These are phyloP conservation scores for Oopsacas minuta DNA, from an alignment of 37 sponge, comb jelly and placozoan species.

Conservation along the genomic window DNA sequence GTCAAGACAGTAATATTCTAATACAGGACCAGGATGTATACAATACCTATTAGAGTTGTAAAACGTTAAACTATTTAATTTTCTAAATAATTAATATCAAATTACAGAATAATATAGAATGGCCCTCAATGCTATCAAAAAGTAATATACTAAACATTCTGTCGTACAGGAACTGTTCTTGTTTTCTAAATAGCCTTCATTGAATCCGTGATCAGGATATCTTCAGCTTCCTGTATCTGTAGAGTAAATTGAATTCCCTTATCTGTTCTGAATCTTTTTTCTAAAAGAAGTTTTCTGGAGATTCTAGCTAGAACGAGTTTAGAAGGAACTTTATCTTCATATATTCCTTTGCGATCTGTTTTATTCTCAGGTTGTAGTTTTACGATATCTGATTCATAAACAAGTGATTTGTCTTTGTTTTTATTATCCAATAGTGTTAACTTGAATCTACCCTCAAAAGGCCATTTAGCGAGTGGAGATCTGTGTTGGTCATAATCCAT, in stretches of 20 bases:
- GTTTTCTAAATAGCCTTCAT: too few species aligned
- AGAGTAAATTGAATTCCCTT: not conserved
- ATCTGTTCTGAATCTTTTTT: not conserved
- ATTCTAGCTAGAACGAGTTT: not conserved
- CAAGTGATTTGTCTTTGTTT: not conserved
- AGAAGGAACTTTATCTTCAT: not conserved
- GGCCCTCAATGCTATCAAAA: too few species aligned
- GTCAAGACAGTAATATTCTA: too few species aligned
- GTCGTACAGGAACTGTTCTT: too few species aligned
- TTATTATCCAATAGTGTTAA: not conserved
- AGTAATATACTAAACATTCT: too few species aligned
- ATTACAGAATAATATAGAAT: too few species aligned
- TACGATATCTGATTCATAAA: not conserved
- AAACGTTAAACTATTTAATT: too few species aligned
- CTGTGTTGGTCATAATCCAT: not conserved
- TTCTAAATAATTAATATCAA: too few species aligned
- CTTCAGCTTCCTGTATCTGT: not conserved
- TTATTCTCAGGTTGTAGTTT: not conserved
- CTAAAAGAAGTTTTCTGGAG: not conserved
- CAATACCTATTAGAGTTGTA: too few species aligned
- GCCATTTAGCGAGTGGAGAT: not conserved
- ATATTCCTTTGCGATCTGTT: not conserved
- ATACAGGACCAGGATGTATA: too few species aligned
- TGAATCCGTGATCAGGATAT: not conserved
- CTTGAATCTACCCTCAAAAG: not conserved